These are phyloP conservation scores for Sebastes matsubarae DNA, from an alignment of 2,797 vertebrate species.

Conservation along the genomic window DNA sequence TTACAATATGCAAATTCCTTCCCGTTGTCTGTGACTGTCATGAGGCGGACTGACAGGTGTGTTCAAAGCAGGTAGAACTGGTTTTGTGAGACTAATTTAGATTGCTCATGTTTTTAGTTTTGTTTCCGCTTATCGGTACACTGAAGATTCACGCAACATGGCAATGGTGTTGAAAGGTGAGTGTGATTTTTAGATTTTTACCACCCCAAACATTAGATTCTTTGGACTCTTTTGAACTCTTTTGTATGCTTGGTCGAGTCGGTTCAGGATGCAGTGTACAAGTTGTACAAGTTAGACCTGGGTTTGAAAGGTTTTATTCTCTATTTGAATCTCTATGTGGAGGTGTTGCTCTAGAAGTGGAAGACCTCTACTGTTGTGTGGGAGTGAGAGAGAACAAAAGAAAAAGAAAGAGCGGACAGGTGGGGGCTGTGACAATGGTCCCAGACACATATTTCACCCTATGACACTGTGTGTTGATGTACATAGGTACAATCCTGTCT, in stretches of 20 bases:
- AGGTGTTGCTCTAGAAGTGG: neutral
- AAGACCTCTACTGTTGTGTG: neutral
- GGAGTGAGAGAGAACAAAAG: neutral
- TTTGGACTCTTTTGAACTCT: neutral
- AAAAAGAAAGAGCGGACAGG: neutral
- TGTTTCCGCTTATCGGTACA: neutral
- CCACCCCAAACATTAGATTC: neutral
- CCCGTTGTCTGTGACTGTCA: neutral
- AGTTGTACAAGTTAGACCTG: neutral
- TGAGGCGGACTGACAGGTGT: neutral
- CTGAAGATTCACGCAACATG: neutral
- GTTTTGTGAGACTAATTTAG: neutral
- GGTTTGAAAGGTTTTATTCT: neutral
- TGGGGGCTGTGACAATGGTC: neutral
- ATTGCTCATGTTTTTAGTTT: neutral
- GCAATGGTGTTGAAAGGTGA: constrained; percentile 3
- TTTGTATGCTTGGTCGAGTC: neutral
- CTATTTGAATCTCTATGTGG: neutral
- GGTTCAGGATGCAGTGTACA: neutral
- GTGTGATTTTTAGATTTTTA: neutral
- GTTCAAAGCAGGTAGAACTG: constrained; percentile 15
- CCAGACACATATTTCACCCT: neutral
- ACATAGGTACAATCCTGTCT: neutral
- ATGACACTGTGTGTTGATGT: neutral
- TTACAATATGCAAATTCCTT: neutral